Evolutionary conservation across 2,113 vertebrate genomes (phyloP).

Genomic region (Rhinoptilus africanus): DNA sequence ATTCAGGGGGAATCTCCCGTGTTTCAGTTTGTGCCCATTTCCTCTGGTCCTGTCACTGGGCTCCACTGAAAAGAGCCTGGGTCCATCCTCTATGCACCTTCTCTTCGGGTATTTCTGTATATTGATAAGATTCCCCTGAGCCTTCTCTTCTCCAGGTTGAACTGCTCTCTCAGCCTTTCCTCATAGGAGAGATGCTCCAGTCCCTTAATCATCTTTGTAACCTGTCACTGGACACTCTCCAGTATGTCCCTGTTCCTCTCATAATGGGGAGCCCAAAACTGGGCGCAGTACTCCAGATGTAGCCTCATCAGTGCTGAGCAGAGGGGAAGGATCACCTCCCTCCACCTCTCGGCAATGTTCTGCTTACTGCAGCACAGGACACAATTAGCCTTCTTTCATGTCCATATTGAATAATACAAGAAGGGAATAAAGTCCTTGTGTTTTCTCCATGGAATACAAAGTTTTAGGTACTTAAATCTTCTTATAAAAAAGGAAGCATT

Average conservation of each 20-base stretch:
- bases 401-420: background rate
- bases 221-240: background rate
- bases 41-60: background rate
- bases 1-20: background rate
- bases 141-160: background rate
- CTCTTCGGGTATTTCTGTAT: background rate
- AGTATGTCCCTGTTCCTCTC: background rate
- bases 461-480: slow-evolving; percentile 17
- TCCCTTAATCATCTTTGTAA: background rate
- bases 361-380: background rate
- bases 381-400: background rate
- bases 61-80: background rate
- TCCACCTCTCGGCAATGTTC: background rate
- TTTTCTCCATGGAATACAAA: background rate
- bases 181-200: background rate
- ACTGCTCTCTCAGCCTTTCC: background rate
- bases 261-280: background rate
- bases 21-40: background rate
- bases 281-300: background rate
- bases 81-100: background rate
- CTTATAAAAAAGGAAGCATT: background rate
- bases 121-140: background rate
- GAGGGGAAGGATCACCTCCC: background rate
- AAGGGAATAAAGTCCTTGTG: background rate
- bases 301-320: background rate